These are phyloP conservation scores for Halictus rubicundus DNA, from an alignment of 1,140 invertebrate genomes.

Conservation along the genomic window DNA sequence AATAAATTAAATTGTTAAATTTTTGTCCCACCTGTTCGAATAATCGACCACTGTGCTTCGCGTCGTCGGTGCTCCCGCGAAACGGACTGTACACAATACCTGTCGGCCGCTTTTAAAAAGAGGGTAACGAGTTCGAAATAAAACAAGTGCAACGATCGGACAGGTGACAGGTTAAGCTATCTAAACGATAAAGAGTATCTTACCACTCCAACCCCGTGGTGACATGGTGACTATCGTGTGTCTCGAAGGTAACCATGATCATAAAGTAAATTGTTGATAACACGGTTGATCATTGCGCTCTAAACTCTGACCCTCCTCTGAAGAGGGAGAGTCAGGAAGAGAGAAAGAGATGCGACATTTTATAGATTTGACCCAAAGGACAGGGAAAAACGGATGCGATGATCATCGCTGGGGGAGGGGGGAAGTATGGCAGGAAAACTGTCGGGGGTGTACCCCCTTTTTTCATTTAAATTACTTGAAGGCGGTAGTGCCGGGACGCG, in stretches of 20 bases:
- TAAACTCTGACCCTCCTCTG: slow-evolving; percentile 3
- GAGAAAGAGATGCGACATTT: not conserved
- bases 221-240: not conserved
- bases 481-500: slow-evolving; percentile 59
- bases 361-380: not conserved
- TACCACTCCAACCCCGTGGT: not conserved
- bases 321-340: not conserved
- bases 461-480: slow-evolving; percentile 71
- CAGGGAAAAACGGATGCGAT: slow-evolving; percentile 23
- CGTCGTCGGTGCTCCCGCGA: no score
- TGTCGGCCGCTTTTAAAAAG: no score
- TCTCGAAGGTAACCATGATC: slow-evolving; percentile 26
- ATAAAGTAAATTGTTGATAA: slow-evolving; percentile 42
- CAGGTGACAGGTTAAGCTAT: not conserved
- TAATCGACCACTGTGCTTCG: no score
- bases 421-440: slow-evolving; percentile 29
- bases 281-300: slow-evolving; percentile 18
- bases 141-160: not conserved
- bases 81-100: no score
- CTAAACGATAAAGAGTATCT: slow-evolving; percentile 7
- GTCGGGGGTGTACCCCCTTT: slow-evolving; percentile 42
- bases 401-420: slow-evolving; percentile 7
- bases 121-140: no score
- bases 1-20: no score
- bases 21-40: no score